phyloP scores from a whole-genome alignment of 2,888 invertebrate genomes.

The Abrostola triplasia region DNA sequence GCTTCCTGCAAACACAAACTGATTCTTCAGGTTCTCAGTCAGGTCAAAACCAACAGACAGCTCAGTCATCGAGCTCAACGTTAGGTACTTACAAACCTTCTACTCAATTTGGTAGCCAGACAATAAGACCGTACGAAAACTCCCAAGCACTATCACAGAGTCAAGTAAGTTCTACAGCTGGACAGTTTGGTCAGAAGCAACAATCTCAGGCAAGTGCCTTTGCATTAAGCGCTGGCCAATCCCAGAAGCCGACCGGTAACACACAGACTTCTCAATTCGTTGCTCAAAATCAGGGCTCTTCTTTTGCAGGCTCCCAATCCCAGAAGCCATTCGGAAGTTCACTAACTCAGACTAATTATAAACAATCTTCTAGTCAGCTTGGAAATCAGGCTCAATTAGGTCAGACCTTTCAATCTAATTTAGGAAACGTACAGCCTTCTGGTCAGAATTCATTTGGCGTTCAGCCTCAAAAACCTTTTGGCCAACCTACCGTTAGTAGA shows the following conservation, averaged over 20 bases:
- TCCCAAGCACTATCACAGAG: conserved; percentile 3
- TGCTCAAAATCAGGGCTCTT: too few relatives aligned
- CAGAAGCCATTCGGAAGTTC: conserved; percentile 35
- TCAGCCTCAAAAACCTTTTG: conserved; percentile 22
- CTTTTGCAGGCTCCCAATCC: background rate
- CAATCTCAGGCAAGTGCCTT: conserved; percentile 27
- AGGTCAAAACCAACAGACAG: conserved; percentile 11
- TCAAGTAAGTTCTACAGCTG: conserved; percentile 17
- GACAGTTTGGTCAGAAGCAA: conserved; percentile 29
- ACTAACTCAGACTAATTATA: conserved; percentile 23
- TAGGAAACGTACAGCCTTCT: conserved; percentile 35
- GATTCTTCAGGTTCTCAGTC: conserved; percentile 9
- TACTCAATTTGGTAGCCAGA: conserved; percentile 8
- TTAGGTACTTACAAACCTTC: conserved; percentile 14
- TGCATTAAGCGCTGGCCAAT: conserved; percentile 16
- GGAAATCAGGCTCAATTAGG: conserved; percentile 30
- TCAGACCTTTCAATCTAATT: conserved; percentile 26
- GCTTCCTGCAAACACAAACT: conserved; percentile 19
- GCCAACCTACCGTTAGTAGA: conserved; percentile 18
- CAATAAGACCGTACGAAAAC: conserved; percentile 10
- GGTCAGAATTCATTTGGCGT: conserved; percentile 34
- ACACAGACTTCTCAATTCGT: conserved; percentile 12
- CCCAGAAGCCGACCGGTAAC: conserved; percentile 16
- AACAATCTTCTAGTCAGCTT: conserved; percentile 14
- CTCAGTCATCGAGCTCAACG: background rate